Evolutionary conservation across 2,113 vertebrate species (phyloP).

Genomic region (Onychorhynchus coronatus): DNA sequence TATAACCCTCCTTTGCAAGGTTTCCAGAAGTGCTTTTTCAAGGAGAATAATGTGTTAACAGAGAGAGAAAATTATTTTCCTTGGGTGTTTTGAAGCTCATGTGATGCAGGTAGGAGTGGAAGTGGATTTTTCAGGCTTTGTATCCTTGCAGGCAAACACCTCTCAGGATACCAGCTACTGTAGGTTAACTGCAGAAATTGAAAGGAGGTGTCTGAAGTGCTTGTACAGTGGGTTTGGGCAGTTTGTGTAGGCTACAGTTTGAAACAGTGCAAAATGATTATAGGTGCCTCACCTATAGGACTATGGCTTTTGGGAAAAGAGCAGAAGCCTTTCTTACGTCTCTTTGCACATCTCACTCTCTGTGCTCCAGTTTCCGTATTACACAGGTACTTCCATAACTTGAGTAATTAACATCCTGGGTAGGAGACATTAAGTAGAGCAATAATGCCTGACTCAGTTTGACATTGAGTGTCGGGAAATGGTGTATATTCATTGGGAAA

Average conservation of each 20-base stretch:
- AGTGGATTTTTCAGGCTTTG: not conserved
- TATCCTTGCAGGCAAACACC: not conserved
- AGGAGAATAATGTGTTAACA: not conserved
- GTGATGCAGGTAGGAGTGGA: not conserved
- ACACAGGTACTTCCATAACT: not conserved
- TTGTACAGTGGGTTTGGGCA: not conserved
- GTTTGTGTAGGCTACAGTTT: not conserved
- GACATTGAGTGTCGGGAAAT: not conserved
- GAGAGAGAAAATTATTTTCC: not conserved
- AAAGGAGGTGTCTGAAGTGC: not conserved
- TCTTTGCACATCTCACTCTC: not conserved
- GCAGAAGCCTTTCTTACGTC: not conserved
- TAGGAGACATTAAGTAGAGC: constrained; percentile 49
- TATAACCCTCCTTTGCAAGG: not conserved
- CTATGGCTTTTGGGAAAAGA: not conserved
- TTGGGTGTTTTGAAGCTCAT: not conserved
- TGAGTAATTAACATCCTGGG: constrained; percentile 13
- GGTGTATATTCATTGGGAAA: not conserved
- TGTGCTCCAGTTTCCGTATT: not conserved
- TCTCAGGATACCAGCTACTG: not conserved
- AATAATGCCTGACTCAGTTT: constrained; percentile 39
- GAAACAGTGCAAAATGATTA: not conserved
- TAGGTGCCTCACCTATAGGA: not conserved
- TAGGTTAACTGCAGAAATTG: not conserved
- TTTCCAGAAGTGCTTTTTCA: not conserved